Conservation (phyloP, 2,888 invertebrate genomes). For the Pecten maximus region DNA sequence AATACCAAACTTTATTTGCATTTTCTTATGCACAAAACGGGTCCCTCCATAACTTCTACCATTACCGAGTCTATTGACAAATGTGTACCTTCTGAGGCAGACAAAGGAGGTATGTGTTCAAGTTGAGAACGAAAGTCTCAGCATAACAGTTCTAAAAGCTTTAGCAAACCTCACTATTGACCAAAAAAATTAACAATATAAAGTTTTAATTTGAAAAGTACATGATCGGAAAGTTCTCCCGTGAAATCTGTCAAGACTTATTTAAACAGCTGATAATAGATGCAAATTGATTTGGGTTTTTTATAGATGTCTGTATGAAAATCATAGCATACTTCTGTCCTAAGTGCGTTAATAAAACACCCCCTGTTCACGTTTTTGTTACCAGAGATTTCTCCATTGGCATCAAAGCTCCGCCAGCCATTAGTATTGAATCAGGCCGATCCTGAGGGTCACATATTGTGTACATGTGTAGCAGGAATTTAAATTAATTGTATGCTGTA, state of each 20-base stretch:
- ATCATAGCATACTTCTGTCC: neutral
- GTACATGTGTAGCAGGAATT: neutral
- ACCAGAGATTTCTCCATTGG: neutral
- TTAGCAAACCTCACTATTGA: conserved; percentile 29
- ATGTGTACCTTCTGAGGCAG: neutral
- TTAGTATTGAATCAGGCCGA: neutral
- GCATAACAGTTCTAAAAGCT: neutral
- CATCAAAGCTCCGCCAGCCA: neutral
- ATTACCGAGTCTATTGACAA: neutral
- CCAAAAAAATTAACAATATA: neutral
- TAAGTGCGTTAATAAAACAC: neutral
- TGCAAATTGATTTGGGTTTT: neutral
- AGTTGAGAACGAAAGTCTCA: conserved; percentile 23
- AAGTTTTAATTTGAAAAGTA: conserved; percentile 13
- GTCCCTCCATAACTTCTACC: neutral
- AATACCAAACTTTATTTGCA: neutral
- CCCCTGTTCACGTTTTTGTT: neutral
- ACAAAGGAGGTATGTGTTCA: conserved; percentile 15
- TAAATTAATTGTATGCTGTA: neutral
- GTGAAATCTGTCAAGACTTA: conserved; percentile 11
- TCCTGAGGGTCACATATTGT: neutral
- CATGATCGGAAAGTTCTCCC: conserved; percentile 16
- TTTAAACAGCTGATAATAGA: conserved; percentile 33
- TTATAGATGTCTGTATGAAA: neutral
- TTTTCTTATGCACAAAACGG: neutral